phyloP scores from a whole-genome alignment of 1,140 invertebrate genomes.

The Asbolus verrucosus region DNA sequence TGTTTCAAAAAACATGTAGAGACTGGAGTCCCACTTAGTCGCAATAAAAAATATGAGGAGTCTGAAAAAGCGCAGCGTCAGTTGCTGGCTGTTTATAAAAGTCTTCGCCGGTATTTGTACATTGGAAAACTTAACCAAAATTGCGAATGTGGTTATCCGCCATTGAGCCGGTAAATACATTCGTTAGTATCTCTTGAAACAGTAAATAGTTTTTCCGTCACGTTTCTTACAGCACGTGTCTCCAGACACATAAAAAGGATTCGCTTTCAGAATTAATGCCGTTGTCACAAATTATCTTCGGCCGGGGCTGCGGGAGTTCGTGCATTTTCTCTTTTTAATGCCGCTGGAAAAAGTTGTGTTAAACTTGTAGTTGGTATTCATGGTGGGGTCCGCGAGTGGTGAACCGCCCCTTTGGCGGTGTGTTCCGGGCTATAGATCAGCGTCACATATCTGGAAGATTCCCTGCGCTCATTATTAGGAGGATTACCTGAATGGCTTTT shows the following conservation, averaged over 20 bases:
- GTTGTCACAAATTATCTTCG: constrained; percentile 24
- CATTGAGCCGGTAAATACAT: not conserved
- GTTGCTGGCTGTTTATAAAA: too few species aligned
- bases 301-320: not conserved
- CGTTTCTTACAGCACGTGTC: constrained; percentile 9
- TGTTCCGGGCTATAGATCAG: constrained; percentile 31
- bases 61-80: too few species aligned
- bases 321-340: not conserved
- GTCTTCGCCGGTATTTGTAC: too few species aligned
- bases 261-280: not conserved
- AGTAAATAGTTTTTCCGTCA: not conserved
- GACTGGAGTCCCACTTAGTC: too few species aligned
- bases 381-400: not conserved
- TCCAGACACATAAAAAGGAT: constrained; percentile 13
- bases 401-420: constrained; percentile 16
- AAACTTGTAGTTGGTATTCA: constrained; percentile 22
- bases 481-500: constrained; percentile 48
- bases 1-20: too few species aligned
- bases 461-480: constrained; percentile 41
- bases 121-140: not conserved
- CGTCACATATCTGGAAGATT: constrained; percentile 34
- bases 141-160: not conserved
- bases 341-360: not conserved
- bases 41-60: too few species aligned
- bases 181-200: constrained; percentile 20